A percentile compares a stretch with the other conserved stretches of the same genome.
phyloP scores from a whole-genome alignment of 1,140 invertebrate genomes.

The Chironomus tepperi region DNA sequence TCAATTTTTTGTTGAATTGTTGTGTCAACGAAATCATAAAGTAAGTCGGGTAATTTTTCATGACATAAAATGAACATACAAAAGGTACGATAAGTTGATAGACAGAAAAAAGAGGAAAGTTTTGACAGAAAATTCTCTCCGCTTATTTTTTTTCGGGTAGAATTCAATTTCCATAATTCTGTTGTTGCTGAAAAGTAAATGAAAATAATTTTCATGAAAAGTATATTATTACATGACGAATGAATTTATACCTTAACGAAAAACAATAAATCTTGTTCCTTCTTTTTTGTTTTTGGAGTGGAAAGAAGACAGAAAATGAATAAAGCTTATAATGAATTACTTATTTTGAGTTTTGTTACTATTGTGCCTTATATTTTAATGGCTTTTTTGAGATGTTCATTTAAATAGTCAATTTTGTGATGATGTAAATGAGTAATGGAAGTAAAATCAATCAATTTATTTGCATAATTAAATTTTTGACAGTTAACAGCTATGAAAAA shows the following conservation, averaged over 20 bases:
- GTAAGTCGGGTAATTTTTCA: neutral
- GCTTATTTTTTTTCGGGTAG: neutral
- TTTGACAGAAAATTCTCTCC: neutral
- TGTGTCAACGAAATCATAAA: neutral
- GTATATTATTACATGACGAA: neutral
- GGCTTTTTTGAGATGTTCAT: no score
- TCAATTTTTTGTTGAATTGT: no score
- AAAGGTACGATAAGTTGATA: neutral
- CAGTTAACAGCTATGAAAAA: neutral
- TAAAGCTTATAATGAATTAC: neutral
- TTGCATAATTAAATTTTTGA: neutral
- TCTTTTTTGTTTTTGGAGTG: neutral
- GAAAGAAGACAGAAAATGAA: neutral
- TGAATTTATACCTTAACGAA: neutral
- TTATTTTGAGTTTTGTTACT: neutral
- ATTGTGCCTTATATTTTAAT: neutral
- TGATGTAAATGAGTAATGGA: neutral
- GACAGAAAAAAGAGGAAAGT: neutral
- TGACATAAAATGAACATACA: neutral
- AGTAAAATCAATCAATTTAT: neutral
- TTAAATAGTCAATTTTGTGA: no score
- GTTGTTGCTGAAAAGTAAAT: slow-evolving; percentile 7
- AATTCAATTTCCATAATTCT: slow-evolving; percentile 14
- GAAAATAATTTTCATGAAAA: neutral
- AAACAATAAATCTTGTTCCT: neutral